Evolutionary conservation across 2,797 vertebrate genomes (phyloP).

Genomic region (Crenuchus spilurus): DNA sequence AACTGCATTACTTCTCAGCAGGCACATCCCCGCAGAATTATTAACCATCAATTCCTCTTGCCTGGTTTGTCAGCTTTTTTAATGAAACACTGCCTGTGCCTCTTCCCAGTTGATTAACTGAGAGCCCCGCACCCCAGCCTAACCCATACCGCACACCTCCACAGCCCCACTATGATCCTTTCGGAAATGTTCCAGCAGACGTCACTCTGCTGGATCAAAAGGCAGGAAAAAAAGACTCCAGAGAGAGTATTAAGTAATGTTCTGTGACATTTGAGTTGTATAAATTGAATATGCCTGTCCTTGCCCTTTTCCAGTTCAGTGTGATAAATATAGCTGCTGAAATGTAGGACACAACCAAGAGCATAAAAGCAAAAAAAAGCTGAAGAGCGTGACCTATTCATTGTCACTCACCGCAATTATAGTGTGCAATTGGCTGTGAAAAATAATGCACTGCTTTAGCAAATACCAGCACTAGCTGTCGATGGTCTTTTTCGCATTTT

Average conservation of each 20-base stretch:
- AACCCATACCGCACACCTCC: neutral
- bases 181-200: neutral
- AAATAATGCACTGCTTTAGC: conserved; percentile 15
- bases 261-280: conserved; percentile 61
- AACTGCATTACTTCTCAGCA: conserved; percentile 45
- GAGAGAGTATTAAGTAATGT: conserved; percentile 48
- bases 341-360: conserved; percentile 30
- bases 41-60: conserved; percentile 51
- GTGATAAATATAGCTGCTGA: conserved; percentile 40
- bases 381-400: conserved; percentile 37
- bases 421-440: conserved; percentile 23
- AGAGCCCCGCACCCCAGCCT: neutral
- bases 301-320: conserved; percentile 55
- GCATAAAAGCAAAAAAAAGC: conserved; percentile 22
- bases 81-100: conserved; percentile 50
- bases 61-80: conserved; percentile 52
- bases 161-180: neutral
- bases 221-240: conserved; percentile 29
- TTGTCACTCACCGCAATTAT: conserved; percentile 41
- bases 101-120: conserved; percentile 33
- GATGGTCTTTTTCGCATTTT: conserved; percentile 10
- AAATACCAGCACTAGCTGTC: neutral
- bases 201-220: conserved; percentile 33
- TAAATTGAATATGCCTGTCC: conserved; percentile 53
- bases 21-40: conserved; percentile 43